Evolutionary conservation across 2,888 invertebrate species (phyloP), one percentile per base, ranked within the genome.

Genomic region (Idaea aversata): DNA sequence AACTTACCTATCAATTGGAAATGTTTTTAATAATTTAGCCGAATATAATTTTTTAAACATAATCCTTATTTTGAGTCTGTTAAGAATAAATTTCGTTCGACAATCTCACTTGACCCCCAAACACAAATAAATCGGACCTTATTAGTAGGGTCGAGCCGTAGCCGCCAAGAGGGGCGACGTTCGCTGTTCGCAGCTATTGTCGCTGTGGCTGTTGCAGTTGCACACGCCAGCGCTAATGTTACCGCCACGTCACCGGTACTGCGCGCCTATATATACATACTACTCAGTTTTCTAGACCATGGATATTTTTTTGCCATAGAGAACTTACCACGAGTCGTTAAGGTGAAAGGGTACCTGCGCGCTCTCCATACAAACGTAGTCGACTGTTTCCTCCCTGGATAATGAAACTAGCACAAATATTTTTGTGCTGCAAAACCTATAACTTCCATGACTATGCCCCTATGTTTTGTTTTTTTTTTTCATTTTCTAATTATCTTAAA

Each of bases 121-220:
- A 16, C 58, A 58, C n/a, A 6, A 34, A 65, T 73, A 75, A 71
- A 10, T 47, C 47, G 77, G 94, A 97, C 97, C 97, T 98, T 98
- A 94, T 96, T 97, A 89, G 96, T 94, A 89, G 97, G 96, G 94
- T 98, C 97, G 91, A 97, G 96, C 88, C 96, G 95, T 82, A 98
- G 94, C 88, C 98, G 95, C 98, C 98, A 98, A 78, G 98, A 98
- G 59, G 98, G 98, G 84, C 98, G 95, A 77, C 97, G 95, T 90
- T 98, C 98, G 84, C 87, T 86, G 87, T 85, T 86, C 79, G 93
- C 87, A 76, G 93, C 90, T 80, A 93, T 93, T 74, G 93, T 93
- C 36, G 93, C 91, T 69, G 91, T 91, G 64, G 93, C 93, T 61
- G 93, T 89, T 66, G 90, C 91, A 72, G 90, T 84, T 69, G 87